A percentile compares a stretch with the other conserved stretches of the same genome.
These are phyloP conservation scores for Diarsia mendica DNA, from an alignment of 2,888 invertebrate species.

Conservation along the genomic window DNA sequence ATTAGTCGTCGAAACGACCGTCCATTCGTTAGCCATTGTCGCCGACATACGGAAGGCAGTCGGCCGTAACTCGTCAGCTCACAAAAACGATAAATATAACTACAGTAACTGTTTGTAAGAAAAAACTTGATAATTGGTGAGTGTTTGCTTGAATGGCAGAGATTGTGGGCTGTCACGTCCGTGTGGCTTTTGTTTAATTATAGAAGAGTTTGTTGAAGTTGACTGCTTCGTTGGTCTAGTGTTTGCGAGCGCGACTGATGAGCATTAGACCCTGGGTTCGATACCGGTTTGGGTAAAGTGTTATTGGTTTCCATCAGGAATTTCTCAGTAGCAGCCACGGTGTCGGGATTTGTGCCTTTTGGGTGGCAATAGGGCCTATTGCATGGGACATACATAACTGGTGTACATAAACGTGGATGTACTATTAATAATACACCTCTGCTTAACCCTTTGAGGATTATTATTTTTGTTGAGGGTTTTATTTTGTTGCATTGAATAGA, in stretches of 20 bases:
- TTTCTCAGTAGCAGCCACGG: no score
- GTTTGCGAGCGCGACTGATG: no score
- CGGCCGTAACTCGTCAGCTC: slow-evolving; percentile 35
- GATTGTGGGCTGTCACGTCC: slow-evolving; percentile 41
- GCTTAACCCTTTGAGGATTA: no score
- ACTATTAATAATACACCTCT: no score
- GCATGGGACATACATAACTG: no score
- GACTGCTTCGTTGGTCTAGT: no score
- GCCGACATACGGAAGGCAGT: slow-evolving; percentile 54
- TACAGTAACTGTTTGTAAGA: slow-evolving; percentile 41
- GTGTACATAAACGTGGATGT: no score
- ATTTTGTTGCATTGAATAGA: background rate
- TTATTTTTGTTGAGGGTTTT: slow-evolving; percentile 10
- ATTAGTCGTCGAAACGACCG: slow-evolving; percentile 52
- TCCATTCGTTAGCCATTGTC: slow-evolving; percentile 60
- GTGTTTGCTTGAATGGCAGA: slow-evolving; percentile 47
- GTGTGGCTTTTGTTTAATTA: slow-evolving; percentile 47
- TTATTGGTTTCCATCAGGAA: no score
- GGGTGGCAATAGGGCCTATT: no score
- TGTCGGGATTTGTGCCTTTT: no score
- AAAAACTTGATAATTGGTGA: slow-evolving; percentile 55
- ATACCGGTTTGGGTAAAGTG: no score
- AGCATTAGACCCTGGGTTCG: no score
- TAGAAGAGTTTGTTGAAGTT: background rate
- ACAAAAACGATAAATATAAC: slow-evolving; percentile 59